Base-by-base conservation (phyloP, 2,888 invertebrate species). In the Pollenia griseotomentosa region DNA sequence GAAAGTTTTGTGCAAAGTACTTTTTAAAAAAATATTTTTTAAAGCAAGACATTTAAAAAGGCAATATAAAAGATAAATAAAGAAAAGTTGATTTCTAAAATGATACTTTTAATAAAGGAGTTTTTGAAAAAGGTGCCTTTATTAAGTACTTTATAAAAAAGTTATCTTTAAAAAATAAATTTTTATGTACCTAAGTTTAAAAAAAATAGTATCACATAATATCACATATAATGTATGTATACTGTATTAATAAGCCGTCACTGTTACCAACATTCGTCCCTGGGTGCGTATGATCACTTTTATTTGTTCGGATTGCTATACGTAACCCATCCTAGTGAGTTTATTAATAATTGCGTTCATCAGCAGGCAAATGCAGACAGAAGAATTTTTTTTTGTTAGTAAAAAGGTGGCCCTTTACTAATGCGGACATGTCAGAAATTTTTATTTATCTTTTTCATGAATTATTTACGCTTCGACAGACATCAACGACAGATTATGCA, bases 401-500 rank as follows among this genome's bases (percentile, higher is more conserved):
- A 14, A 42, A 77, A 81, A 81, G 74, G 83, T 86, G 78, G 68
- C 68, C 63, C 46, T 68, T 83, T 61, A 65, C 14, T 74, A 70
- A 75, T 70, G 79, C 74, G 79, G 33, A 75, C 70, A 79, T 86
- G 83, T 70, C 79, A 82, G 55, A 83, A 75, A 55, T 61, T 77
- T 82, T 78, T 44, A 83, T 86, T 86, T 75, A 79, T 83, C 44
- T 75, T 75, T 66, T 68, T 65, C 19, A 55, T 48, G 63, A 74
- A 83, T 80, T 83, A 83, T 83, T 83, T 80, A 65, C 71, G 79
- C 46, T 57, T 71, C 48, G 61, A 63, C 23, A 70, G 77, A 71
- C 83, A 74, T 83, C 81, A 87, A 87, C 89, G 90, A 90, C 90
- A 91, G 90, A 90, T 91, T 91, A 90, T 90, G 89, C 90, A 91